These are phyloP conservation scores for Lasioglossum morio DNA, from an alignment of 2,888 invertebrate species.

Conservation along the genomic window DNA sequence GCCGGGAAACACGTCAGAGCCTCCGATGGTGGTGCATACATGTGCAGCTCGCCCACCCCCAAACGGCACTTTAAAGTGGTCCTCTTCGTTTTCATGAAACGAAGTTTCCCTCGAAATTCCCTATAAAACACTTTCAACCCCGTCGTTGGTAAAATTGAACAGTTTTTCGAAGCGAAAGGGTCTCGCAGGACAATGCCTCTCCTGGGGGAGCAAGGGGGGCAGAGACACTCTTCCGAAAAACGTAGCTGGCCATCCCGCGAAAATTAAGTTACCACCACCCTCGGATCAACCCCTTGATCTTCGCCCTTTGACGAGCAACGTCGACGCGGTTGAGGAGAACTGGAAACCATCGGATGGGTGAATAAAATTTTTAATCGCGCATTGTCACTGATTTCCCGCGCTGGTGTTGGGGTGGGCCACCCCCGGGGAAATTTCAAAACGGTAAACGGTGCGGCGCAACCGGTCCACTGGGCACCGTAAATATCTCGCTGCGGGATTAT, in stretches of 20 bases:
- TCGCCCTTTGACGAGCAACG: not conserved
- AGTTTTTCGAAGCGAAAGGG: conserved; percentile 18
- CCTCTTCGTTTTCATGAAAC: conserved; percentile 22
- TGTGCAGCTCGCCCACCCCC: not conserved
- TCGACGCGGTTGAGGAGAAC: not conserved
- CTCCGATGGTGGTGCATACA: conserved; percentile 1
- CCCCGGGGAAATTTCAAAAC: conserved; percentile 42
- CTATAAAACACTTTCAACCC: not conserved
- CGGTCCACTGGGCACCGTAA: conserved; percentile 23
- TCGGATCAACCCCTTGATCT: not conserved
- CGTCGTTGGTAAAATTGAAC: conserved; percentile 6
- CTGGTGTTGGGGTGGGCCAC: not conserved
- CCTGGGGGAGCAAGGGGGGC: not conserved
- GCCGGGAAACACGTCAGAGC: conserved; percentile 17
- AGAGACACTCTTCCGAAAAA: not conserved
- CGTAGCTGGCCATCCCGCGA: not conserved
- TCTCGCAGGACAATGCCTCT: not conserved
- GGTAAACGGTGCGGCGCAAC: conserved; percentile 8
- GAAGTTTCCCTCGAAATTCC: conserved; percentile 24
- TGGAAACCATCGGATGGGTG: not conserved
- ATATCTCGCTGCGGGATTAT: conserved; percentile 28
- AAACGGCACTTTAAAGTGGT: conserved; percentile 20
- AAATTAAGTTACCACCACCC: not conserved
- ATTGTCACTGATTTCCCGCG: conserved; percentile 9
- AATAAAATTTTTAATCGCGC: conserved; percentile 11